A percentile compares a stretch with the other conserved stretches of the same genome.
Conservation (phyloP, 2,113 vertebrate genomes). For the Dipodomys spectabilis region DNA sequence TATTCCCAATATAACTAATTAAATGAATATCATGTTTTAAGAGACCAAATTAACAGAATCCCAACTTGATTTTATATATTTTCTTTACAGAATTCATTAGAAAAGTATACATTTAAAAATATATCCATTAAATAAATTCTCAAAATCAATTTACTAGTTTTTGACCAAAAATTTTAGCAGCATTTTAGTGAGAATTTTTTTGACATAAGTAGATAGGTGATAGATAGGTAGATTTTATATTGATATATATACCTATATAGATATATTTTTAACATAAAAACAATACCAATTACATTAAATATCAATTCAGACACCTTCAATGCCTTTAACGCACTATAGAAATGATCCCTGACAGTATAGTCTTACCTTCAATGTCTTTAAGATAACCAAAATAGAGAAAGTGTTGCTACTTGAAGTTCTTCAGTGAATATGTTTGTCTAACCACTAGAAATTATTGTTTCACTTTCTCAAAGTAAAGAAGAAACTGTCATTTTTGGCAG, state of each 20-base stretch:
- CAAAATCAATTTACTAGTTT: not conserved
- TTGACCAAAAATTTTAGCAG: not conserved
- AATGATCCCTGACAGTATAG: too few species aligned
- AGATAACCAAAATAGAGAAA: conserved; percentile 24
- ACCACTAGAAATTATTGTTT: conserved; percentile 64
- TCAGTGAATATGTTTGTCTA: conserved; percentile 69
- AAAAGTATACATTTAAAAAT: not conserved
- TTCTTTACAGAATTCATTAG: not conserved
- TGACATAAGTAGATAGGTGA: not conserved
- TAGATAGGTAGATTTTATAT: too few species aligned
- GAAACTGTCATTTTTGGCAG: conserved; percentile 54
- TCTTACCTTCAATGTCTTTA: not conserved
- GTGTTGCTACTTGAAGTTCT: conserved; percentile 67
- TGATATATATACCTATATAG: not conserved
- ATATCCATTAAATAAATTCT: not conserved
- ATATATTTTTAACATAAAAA: not conserved
- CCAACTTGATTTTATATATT: not conserved
- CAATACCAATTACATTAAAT: not conserved
- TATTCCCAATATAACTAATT: not conserved
- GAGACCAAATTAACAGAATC: not conserved
- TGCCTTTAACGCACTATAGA: not conserved
- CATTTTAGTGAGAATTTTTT: not conserved
- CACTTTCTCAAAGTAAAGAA: conserved; percentile 60
- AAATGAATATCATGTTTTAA: not conserved
- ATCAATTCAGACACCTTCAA: not conserved